Percentiles rank a stretch among this genome's conserved stretches.
Conservation (phyloP, 2,888 invertebrate genomes). For the Clepsis dumicolana region DNA sequence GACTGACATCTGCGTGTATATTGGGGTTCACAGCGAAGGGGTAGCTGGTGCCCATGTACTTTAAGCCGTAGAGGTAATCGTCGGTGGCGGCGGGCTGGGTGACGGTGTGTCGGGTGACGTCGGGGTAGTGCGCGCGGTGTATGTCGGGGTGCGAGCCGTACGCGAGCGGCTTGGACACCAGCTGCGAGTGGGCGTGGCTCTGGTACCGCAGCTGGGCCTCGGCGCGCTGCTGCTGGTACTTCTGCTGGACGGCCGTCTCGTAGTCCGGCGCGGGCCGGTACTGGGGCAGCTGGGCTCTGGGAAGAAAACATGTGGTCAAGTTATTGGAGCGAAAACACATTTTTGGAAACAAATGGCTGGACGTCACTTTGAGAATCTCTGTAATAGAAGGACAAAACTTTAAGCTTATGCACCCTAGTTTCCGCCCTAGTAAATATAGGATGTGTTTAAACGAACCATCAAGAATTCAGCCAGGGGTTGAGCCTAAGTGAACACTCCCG, state of each 20-base stretch:
- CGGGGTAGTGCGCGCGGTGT: constrained; percentile 88
- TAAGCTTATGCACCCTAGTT: no score
- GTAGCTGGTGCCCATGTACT: constrained; percentile 69
- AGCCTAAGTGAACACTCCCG: no score
- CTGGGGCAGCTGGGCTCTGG: constrained; percentile 91
- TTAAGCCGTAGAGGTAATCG: constrained; percentile 71
- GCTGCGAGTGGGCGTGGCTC: constrained; percentile 64
- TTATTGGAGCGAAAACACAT: background rate
- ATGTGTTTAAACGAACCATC: no score
- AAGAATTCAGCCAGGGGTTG: no score
- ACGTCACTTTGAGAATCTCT: no score
- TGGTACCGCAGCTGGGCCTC: constrained; percentile 76
- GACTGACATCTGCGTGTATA: constrained; percentile 76
- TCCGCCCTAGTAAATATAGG: no score
- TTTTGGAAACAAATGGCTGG: no score
- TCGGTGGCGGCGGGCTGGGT: constrained; percentile 64
- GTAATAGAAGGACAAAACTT: no score
- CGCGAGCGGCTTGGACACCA: constrained; percentile 71
- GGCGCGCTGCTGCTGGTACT: constrained; percentile 87
- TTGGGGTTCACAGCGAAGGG: constrained; percentile 76
- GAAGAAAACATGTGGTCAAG: constrained; percentile 60
- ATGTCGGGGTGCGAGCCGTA: constrained; percentile 92
- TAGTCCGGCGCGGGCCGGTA: constrained; percentile 98
- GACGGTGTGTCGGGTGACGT: constrained; percentile 86
- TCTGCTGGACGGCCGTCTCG: constrained; percentile 96